Evolutionary conservation across 2,113 vertebrate genomes (phyloP), one percentile per base, ranked within the genome.

Genomic region (Rutilus rutilus): DNA sequence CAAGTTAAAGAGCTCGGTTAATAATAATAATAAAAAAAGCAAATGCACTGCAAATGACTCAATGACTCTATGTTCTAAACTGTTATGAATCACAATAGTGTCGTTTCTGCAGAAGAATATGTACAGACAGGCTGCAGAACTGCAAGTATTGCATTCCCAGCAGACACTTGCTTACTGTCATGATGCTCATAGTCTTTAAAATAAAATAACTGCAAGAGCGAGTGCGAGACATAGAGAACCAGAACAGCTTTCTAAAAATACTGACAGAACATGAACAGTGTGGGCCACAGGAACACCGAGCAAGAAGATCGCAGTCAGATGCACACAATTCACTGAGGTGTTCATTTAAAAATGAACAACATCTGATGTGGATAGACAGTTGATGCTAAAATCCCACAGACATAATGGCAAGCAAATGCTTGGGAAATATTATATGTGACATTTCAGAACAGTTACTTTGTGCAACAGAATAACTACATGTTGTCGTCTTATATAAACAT

Each of bases 221-320:
- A 78, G 59, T 33, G 47, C 15, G 4, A 78, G 27, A 57, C 45
- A 21, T 8, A 17, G 30, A 52, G 47, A 69, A 69, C 11, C 27
- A 67, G 27, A 69, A 71, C 80, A 54, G 17, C 27, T 12, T 83
- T 57, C 78, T 88, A 85, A 85, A 73, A 88, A 85, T 82, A 85
- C 75, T n/a, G 27, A 27, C 36, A 76, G 33, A n/a, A 50, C 19
- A 19, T 21, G 59, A n/a, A 59, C 33, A 64, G 3, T 76, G 69
- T 76, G 74, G 6, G 25, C 42, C 27, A 30, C 21, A 69, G 64
- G 45, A 82, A 69, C 62, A 82, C 80, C 52, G 10, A 14, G 64
- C 47, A 78, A 33, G 10, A 82, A 82, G 27, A 67, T 45, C 0
- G 4, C 79, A 30, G 62, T 82, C 60, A 57, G 36, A 42, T 27